Conservation (phyloP, 2,888 invertebrate species). For the Gryllus longicercus region DNA sequence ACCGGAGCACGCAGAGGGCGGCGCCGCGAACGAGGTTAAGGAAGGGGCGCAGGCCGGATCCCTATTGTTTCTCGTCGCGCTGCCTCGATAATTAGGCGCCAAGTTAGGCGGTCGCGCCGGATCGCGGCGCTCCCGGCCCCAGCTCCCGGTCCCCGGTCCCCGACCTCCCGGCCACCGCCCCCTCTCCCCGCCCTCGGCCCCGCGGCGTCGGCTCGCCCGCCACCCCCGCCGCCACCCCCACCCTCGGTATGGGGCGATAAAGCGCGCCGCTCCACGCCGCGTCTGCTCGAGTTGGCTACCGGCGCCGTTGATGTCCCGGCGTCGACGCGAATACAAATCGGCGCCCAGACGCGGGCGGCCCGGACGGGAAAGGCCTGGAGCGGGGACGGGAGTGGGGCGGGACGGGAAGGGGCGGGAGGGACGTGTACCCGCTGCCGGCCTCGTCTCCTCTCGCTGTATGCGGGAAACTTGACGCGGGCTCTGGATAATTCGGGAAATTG, state of each 20-base stretch:
- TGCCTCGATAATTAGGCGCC: constrained; percentile 2
- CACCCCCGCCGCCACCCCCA: not conserved
- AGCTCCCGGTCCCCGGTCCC: not conserved
- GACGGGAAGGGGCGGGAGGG: not conserved
- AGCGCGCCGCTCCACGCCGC: not conserved
- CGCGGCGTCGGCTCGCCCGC: not conserved
- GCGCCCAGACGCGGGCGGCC: not conserved
- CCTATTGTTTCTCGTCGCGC: constrained; percentile 8
- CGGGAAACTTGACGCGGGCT: not conserved
- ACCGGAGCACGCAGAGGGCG: constrained; percentile 3
- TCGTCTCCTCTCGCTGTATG: not conserved
- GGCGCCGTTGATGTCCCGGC: constrained; percentile 2
- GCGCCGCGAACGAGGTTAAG: constrained; percentile 17
- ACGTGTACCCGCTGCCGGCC: not conserved
- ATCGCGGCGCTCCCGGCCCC: not conserved
- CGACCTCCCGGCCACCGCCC: not conserved
- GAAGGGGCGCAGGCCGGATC: not conserved
- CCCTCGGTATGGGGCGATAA: not conserved
- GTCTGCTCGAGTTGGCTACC: constrained; percentile 17
- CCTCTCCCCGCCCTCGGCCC: not conserved
- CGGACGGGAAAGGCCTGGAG: not conserved
- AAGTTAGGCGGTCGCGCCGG: not conserved
- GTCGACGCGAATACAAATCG: not conserved
- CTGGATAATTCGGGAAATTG: constrained; percentile 1
- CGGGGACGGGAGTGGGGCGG: not conserved